Evolutionary conservation across 1,140 invertebrate genomes (phyloP).

Genomic region (Drosophila asahinai): DNA sequence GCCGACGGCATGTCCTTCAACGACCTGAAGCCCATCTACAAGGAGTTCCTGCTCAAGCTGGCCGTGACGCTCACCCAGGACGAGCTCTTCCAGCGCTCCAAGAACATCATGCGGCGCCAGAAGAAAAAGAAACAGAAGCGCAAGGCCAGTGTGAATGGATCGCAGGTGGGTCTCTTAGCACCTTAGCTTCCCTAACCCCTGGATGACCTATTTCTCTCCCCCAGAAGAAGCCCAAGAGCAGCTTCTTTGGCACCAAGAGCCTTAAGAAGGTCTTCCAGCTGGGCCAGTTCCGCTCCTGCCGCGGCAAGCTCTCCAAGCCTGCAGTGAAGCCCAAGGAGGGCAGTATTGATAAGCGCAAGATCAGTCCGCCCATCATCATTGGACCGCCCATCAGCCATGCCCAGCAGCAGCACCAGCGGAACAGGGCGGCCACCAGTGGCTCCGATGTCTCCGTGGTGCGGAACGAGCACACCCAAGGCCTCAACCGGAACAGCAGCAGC

Average conservation of each 20-base stretch:
- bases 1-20: slow-evolving; percentile 96
- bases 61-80: slow-evolving; percentile 95
- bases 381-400: slow-evolving; percentile 58
- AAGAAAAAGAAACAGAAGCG: slow-evolving; percentile 88
- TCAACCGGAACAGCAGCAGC: slow-evolving; percentile 89
- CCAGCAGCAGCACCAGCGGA: slow-evolving; percentile 62
- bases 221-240: slow-evolving; percentile 86
- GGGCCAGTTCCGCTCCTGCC: slow-evolving; percentile 78
- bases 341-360: slow-evolving; percentile 47
- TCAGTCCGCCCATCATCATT: slow-evolving; percentile 58
- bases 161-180: slow-evolving; percentile 52
- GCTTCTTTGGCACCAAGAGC: slow-evolving; percentile 86
- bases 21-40: slow-evolving; percentile 95
- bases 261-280: slow-evolving; percentile 85
- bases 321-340: slow-evolving; percentile 47
- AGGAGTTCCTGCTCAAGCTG: slow-evolving; percentile 94
- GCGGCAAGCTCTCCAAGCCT: slow-evolving; percentile 67
- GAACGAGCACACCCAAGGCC: slow-evolving; percentile 85
- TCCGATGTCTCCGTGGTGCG: slow-evolving; percentile 82
- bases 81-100: slow-evolving; percentile 94
- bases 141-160: slow-evolving; percentile 84
- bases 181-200: too few species aligned
- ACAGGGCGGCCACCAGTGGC: slow-evolving; percentile 78
- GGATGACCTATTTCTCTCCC: too few species aligned
- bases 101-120: slow-evolving; percentile 94